A percentile compares a stretch with the other conserved stretches of the same genome.
Conservation (phyloP, 2,888 invertebrate species). For the Pharmacophagus antenor region DNA sequence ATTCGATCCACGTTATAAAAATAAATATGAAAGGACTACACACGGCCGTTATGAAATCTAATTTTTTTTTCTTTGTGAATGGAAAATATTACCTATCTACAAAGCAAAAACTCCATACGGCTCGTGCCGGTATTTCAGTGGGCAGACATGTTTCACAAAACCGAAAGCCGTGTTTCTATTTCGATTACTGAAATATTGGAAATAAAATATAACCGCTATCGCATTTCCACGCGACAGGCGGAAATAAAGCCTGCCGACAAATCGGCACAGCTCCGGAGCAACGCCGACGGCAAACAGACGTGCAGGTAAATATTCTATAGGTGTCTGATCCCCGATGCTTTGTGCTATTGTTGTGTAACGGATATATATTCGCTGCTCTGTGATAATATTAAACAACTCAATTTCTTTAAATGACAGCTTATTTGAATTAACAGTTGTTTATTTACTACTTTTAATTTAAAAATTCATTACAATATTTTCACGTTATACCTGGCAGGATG, state of each 20-base stretch:
- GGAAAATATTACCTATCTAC: conserved; percentile 21
- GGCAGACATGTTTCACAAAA: conserved; percentile 30
- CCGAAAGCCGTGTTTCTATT: conserved; percentile 56
- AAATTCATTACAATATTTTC: too few species aligned
- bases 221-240: conserved; percentile 71
- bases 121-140: conserved; percentile 17
- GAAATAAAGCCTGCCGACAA: conserved; percentile 73
- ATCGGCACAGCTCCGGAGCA: conserved; percentile 43
- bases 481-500: too few species aligned
- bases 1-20: not conserved
- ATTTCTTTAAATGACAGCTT: too few species aligned
- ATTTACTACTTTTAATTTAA: too few species aligned
- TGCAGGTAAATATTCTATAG: conserved; percentile 30
- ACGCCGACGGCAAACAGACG: conserved; percentile 32
- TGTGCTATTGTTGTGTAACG: conserved; percentile 27
- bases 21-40: not conserved
- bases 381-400: conserved; percentile 15
- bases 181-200: conserved; percentile 60
- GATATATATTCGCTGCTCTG: conserved; percentile 3
- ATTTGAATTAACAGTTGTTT: too few species aligned
- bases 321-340: conserved; percentile 24
- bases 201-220: conserved; percentile 71
- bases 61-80: conserved; percentile 19
- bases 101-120: conserved; percentile 21
- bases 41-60: not conserved